A percentile compares a stretch with the other conserved stretches of the same genome.
phyloP scores from a whole-genome alignment of 2,113 vertebrate genomes.

The Puntigrus tetrazona region DNA sequence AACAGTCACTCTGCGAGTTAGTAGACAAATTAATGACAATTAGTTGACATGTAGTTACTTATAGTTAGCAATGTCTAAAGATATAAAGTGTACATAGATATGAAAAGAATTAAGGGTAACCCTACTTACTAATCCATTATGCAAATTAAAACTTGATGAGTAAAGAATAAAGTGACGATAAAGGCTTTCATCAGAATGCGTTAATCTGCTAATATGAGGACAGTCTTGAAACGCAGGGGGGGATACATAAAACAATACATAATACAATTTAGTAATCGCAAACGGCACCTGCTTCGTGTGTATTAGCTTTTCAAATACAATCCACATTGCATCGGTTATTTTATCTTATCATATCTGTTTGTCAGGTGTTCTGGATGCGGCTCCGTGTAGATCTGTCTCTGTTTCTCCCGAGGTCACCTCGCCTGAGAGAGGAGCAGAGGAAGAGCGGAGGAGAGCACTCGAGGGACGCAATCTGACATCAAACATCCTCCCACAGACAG shows the following conservation, averaged over 20 bases:
- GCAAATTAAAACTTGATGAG: neutral
- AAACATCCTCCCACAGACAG: constrained; percentile 20
- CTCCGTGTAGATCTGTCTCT: constrained; percentile 9
- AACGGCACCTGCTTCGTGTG: neutral
- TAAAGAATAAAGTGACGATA: neutral
- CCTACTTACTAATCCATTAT: neutral
- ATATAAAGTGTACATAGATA: too few species aligned
- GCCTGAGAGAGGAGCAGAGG: neutral
- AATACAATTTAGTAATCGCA: neutral
- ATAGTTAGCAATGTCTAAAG: too few species aligned
- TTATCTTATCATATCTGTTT: constrained; percentile 1
- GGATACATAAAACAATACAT: neutral
- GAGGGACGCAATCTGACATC: constrained; percentile 22
- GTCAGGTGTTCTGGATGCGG: constrained; percentile 13
- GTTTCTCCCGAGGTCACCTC: constrained; percentile 8
- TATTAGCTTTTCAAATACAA: neutral
- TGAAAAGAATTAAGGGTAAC: too few species aligned
- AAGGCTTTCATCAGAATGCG: neutral
- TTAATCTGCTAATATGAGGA: neutral
- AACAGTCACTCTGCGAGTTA: too few species aligned
- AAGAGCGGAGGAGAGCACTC: constrained; percentile 20
- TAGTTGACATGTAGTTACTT: too few species aligned
- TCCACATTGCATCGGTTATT: constrained; percentile 5
- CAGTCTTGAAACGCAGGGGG: neutral
- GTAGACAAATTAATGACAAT: too few species aligned